Evolutionary conservation across 2,113 vertebrate genomes (phyloP).

Genomic region (Cryptomyrus ogoouensis): DNA sequence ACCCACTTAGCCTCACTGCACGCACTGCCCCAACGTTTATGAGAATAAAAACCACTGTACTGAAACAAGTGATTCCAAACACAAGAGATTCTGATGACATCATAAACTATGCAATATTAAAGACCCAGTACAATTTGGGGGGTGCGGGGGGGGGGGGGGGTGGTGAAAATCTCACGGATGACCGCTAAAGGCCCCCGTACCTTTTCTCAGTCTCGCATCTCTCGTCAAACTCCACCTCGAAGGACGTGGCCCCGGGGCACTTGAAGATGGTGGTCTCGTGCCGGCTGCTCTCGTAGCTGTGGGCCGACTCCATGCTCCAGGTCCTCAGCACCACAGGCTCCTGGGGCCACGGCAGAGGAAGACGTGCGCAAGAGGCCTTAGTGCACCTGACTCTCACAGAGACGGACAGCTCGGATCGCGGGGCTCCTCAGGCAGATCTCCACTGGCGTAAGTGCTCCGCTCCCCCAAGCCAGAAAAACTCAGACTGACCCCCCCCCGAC

Average conservation of each 20-base stretch:
- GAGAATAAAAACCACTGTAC: too few relatives aligned
- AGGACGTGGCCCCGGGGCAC: slow-evolving; percentile 84
- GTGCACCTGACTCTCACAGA: neutral
- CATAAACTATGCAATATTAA: too few relatives aligned
- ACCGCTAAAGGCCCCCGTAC: slow-evolving; percentile 46
- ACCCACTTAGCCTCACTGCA: too few relatives aligned
- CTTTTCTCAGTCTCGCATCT: slow-evolving; percentile 94
- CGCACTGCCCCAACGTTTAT: too few relatives aligned
- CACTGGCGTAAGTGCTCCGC: neutral
- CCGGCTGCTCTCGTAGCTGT: slow-evolving; percentile 93
- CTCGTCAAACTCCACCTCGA: slow-evolving; percentile 94
- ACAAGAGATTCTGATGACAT: too few relatives aligned
- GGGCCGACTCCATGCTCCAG: slow-evolving; percentile 87
- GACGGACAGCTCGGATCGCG: neutral
- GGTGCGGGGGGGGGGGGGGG: too few relatives aligned
- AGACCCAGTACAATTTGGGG: too few relatives aligned
- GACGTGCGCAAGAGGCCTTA: neutral
- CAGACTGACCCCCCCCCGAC: neutral
- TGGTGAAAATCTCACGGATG: neutral
- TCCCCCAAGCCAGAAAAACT: neutral
- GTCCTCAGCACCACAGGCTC: slow-evolving; percentile 84
- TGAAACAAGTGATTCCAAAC: too few relatives aligned
- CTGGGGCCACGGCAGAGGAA: slow-evolving; percentile 65
- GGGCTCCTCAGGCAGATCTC: neutral
- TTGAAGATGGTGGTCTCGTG: slow-evolving; percentile 86